Conservation (phyloP, 2,888 invertebrate species). For the Trachelus iudaicus region DNA sequence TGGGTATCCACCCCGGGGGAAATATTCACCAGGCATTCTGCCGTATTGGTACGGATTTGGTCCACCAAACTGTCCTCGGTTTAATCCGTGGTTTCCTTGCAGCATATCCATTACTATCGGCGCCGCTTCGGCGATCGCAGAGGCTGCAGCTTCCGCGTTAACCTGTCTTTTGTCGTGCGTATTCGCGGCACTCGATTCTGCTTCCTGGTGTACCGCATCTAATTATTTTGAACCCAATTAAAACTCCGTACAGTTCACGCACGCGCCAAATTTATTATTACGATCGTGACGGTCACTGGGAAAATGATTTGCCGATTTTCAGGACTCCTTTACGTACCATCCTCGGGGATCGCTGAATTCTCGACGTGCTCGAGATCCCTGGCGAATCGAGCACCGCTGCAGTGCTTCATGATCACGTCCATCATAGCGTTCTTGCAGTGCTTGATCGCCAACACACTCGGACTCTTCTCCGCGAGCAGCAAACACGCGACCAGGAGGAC, state of each 20-base stretch:
- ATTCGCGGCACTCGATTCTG: neutral
- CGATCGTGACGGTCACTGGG: neutral
- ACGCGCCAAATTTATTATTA: neutral
- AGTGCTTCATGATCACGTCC: slow-evolving; percentile 23
- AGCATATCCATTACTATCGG: neutral
- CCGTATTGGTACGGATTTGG: neutral
- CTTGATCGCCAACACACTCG: neutral
- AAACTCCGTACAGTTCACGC: neutral
- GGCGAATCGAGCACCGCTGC: slow-evolving; percentile 20
- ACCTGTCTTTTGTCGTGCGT: neutral
- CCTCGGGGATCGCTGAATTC: slow-evolving; percentile 2
- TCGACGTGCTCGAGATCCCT: slow-evolving; percentile 12
- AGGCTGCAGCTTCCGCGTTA: neutral
- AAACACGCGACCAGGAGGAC: slow-evolving; percentile 4
- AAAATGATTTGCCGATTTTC: neutral
- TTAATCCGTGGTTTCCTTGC: neutral
- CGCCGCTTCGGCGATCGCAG: neutral
- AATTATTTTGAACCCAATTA: neutral
- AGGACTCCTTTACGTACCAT: neutral
- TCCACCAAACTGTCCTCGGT: neutral
- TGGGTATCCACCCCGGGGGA: neutral
- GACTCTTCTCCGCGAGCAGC: neutral
- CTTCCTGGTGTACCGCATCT: neutral
- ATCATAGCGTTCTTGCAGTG: slow-evolving; percentile 24
- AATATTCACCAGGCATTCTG: neutral